Percentiles rank a stretch among this genome's conserved stretches.
Conservation (phyloP, 2,113 vertebrate species). For the Eonycteris spelaea region DNA sequence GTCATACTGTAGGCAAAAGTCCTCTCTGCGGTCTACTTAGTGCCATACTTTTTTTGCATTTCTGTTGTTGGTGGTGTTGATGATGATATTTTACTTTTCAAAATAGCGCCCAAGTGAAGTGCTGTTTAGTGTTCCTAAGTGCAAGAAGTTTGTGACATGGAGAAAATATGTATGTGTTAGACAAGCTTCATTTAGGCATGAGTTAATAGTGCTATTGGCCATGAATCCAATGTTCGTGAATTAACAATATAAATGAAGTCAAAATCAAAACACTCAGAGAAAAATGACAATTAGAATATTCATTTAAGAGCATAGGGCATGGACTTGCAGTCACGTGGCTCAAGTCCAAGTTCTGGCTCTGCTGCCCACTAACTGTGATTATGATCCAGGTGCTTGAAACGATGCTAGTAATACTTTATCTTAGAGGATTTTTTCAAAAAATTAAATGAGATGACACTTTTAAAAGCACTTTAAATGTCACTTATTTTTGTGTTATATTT, state of each 20-base stretch:
- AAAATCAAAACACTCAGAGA: neutral
- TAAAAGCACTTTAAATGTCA: neutral
- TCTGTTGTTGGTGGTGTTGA: neutral
- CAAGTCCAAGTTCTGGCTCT: neutral
- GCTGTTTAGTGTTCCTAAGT: neutral
- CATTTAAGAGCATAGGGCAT: neutral
- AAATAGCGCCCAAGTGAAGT: neutral
- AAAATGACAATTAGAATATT: neutral
- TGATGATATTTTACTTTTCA: neutral
- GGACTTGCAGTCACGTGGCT: neutral
- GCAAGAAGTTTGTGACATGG: neutral
- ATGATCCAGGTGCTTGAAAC: neutral
- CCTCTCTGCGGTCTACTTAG: neutral
- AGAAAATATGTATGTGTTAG: neutral
- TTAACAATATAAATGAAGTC: neutral
- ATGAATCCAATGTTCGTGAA: neutral
- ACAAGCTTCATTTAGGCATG: neutral
- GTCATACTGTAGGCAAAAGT: neutral
- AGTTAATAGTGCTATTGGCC: neutral
- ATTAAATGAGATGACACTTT: neutral
- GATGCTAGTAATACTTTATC: neutral
- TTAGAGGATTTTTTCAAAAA: neutral
- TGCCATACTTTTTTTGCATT: neutral
- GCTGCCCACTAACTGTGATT: neutral
- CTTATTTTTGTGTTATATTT: neutral